These are phyloP conservation scores for Ganaspis brasiliensis DNA, from an alignment of 2,888 invertebrate genomes.

Conservation along the genomic window DNA sequence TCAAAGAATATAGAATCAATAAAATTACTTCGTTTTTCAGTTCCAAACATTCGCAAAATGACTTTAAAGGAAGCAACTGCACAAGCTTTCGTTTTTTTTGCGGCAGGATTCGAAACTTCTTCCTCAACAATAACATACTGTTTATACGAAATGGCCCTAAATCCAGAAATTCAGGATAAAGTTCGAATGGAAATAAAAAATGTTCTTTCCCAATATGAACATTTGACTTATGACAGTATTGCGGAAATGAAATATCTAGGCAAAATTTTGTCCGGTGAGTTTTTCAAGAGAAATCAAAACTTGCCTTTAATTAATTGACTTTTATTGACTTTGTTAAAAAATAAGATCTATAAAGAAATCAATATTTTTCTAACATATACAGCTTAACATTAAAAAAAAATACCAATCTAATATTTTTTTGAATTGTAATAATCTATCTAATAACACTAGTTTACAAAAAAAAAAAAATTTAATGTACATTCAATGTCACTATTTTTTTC, in stretches of 20 bases:
- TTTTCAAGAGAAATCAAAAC: background rate
- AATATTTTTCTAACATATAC: too few species aligned
- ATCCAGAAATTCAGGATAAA: slow-evolving; percentile 78
- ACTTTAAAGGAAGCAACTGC: slow-evolving; percentile 61
- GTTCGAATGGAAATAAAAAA: slow-evolving; percentile 74
- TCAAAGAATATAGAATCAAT: too few species aligned
- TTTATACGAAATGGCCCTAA: slow-evolving; percentile 78
- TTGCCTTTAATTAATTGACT: too few species aligned
- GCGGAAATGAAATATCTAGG: slow-evolving; percentile 80
- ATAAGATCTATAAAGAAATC: too few species aligned
- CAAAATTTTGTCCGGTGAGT: slow-evolving; percentile 75
- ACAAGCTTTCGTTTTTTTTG: slow-evolving; percentile 80
- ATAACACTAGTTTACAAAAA: too few species aligned
- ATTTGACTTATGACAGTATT: slow-evolving; percentile 77
- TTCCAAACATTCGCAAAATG: background rate
- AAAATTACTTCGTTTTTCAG: background rate
- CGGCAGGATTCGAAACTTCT: slow-evolving; percentile 81
- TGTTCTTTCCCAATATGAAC: slow-evolving; percentile 63
- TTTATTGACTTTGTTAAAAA: too few species aligned
- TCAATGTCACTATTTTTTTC: too few species aligned
- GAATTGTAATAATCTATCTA: too few species aligned
- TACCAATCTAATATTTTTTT: too few species aligned
- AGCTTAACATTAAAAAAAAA: too few species aligned
- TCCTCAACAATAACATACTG: slow-evolving; percentile 79
- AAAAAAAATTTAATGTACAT: too few species aligned